These are phyloP conservation scores for Pogonomyrmex californicus DNA, from an alignment of 1,140 invertebrate species.

Conservation along the genomic window DNA sequence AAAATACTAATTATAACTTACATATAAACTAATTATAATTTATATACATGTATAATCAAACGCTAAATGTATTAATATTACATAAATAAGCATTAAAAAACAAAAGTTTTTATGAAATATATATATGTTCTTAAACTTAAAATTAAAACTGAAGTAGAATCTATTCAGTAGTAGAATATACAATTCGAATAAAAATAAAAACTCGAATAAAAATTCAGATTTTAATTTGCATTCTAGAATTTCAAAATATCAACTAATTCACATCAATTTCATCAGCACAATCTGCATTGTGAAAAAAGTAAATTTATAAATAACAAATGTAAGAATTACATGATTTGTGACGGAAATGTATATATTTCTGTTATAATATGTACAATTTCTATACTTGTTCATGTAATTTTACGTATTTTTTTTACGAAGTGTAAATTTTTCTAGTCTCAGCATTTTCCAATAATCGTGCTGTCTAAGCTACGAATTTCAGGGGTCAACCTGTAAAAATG, in stretches of 20 bases:
- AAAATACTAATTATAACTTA: too few relatives aligned
- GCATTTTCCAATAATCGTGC: background rate
- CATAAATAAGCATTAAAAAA: background rate
- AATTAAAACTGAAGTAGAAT: background rate
- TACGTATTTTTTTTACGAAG: background rate
- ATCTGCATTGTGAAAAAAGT: background rate
- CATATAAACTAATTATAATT: too few relatives aligned
- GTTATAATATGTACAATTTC: background rate
- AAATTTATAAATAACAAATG: too few relatives aligned
- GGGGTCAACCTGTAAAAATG: constrained; percentile 47
- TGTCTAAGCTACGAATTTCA: constrained; percentile 7
- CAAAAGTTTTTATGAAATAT: background rate
- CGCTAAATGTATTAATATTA: too few relatives aligned
- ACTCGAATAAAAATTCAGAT: background rate
- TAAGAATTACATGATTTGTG: too few relatives aligned
- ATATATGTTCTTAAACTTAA: background rate
- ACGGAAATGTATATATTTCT: background rate
- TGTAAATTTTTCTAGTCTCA: background rate
- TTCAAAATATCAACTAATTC: background rate
- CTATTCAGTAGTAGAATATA: background rate
- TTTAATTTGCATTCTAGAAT: background rate
- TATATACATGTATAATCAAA: too few relatives aligned
- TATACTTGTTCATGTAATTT: background rate
- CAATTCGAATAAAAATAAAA: background rate
- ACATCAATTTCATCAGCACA: background rate